Percentiles rank a stretch among this genome's conserved stretches.
Conservation (phyloP, 35 echinoderm and acorn worm species). For the Chiridota heheva region DNA sequence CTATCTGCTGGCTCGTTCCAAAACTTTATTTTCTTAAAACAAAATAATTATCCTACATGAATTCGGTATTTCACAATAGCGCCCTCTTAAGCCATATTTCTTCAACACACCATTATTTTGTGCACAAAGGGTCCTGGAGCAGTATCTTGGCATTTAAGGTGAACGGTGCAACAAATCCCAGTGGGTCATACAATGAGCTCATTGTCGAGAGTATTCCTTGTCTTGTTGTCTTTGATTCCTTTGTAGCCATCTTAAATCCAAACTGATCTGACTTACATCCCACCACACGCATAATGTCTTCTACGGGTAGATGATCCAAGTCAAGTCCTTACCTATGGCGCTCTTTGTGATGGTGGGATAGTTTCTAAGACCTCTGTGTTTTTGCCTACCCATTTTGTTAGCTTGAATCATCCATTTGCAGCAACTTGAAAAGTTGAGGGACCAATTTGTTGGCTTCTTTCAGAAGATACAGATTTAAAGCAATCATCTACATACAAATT, state of each 20-base stretch:
- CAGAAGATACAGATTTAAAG: conserved; percentile 36
- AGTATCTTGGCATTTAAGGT: conserved; percentile 5
- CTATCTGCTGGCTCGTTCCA: too few relatives aligned
- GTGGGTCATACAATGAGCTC: conserved; percentile 13
- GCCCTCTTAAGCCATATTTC: too few relatives aligned
- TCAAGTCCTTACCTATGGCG: conserved; percentile 31
- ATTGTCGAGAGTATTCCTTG: conserved; percentile 26
- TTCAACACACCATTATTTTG: too few relatives aligned
- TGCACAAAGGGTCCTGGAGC: conserved; percentile 16
- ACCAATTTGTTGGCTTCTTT: conserved; percentile 52
- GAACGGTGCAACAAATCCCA: conserved; percentile 32
- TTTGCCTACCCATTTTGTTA: conserved; percentile 64
- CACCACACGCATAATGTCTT: conserved; percentile 36
- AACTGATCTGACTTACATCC: conserved; percentile 33
- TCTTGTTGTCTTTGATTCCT: conserved; percentile 1
- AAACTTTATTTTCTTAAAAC: too few relatives aligned
- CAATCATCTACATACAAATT: conserved; percentile 74
- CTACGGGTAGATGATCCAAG: conserved; percentile 30
- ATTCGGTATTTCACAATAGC: too few relatives aligned
- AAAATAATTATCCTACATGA: too few relatives aligned
- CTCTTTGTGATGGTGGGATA: conserved; percentile 4
- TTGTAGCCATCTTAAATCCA: neutral
- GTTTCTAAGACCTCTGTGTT: conserved; percentile 24
- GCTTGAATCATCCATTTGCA: conserved; percentile 44
- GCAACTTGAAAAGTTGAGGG: conserved; percentile 14